Evolutionary conservation across 2,888 invertebrate genomes (phyloP).

Genomic region (Nemoura dubitans): DNA sequence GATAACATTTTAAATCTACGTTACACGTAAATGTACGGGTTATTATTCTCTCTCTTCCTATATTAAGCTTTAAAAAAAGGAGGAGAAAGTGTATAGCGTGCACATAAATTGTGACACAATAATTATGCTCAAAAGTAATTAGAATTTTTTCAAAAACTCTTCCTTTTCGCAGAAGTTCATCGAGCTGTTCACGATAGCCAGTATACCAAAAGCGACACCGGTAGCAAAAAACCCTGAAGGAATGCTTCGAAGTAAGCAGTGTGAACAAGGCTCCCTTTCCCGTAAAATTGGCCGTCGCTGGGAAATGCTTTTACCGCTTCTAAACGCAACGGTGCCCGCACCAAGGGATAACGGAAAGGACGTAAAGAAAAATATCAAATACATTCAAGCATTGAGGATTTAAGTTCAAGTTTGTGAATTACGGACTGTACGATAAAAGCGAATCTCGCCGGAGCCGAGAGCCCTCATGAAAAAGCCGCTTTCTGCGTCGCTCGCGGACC

Average conservation of each 20-base stretch:
- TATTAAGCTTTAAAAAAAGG: no score
- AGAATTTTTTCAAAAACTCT: neutral
- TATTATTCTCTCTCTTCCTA: no score
- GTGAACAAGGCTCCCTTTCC: neutral
- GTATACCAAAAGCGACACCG: neutral
- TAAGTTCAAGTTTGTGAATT: constrained; percentile 21
- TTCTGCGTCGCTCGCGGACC: neutral
- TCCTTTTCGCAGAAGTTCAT: neutral
- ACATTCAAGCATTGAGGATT: constrained; percentile 17
- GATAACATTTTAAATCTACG: neutral
- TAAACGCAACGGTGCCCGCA: constrained; percentile 14
- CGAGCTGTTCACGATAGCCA: neutral
- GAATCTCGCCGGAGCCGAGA: neutral
- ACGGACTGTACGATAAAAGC: neutral
- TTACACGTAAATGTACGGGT: no score
- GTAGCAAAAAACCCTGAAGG: neutral
- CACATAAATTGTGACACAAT: neutral
- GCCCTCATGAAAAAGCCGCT: neutral
- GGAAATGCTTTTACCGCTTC: constrained; percentile 7
- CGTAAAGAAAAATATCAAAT: constrained; percentile 30
- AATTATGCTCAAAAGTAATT: neutral
- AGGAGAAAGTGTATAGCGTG: neutral
- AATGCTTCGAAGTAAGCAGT: neutral
- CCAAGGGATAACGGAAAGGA: neutral
- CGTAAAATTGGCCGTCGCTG: neutral